These are phyloP conservation scores for Climacteris rufus DNA, from an alignment of 2,113 vertebrate genomes.

Conservation along the genomic window DNA sequence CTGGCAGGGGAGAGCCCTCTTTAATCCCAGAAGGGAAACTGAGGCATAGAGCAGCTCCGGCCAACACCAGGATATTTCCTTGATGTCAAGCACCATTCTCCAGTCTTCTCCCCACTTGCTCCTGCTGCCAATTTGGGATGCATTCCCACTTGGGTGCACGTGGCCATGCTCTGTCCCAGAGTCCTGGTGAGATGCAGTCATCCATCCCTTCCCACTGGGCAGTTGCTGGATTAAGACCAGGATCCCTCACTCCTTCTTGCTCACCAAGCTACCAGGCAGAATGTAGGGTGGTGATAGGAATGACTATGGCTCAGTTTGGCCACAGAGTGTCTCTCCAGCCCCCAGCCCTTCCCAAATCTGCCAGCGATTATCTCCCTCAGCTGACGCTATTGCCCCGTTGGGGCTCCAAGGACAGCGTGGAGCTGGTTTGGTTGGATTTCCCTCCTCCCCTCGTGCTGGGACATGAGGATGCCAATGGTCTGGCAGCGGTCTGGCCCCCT, in stretches of 20 bases:
- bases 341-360: not conserved
- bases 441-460: accelerated
- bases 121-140: accelerated
- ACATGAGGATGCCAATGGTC: not conserved
- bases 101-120: accelerated
- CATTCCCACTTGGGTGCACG: accelerated
- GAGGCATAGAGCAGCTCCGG: not conserved
- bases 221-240: not conserved
- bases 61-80: not conserved
- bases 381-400: accelerated
- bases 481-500: accelerated
- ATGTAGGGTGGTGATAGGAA: not conserved
- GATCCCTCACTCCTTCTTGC: not conserved
- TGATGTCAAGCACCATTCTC: not conserved
- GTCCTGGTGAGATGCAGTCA: not conserved
- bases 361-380: not conserved
- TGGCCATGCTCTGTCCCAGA: not conserved
- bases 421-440: not conserved
- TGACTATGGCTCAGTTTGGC: accelerated
- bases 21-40: not conserved
- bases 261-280: not conserved
- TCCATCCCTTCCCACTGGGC: not conserved
- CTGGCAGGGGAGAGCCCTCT: not conserved
- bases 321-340: not conserved
- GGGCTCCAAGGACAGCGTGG: accelerated